These are phyloP conservation scores for Falco punctatus DNA, from an alignment of 2,113 vertebrate species.

Conservation along the genomic window DNA sequence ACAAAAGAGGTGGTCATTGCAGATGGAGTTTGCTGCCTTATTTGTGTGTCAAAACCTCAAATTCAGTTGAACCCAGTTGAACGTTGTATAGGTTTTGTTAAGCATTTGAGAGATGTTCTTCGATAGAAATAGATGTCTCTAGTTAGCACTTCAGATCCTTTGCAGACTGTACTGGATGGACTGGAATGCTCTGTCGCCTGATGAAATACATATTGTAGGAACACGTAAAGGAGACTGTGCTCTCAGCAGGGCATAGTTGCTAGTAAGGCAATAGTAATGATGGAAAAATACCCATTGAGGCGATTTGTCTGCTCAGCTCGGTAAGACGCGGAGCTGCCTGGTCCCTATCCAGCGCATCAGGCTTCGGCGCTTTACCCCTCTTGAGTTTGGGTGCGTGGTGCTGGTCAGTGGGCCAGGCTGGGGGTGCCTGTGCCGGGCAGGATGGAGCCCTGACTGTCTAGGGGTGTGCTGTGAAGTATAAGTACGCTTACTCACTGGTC, in stretches of 20 bases:
- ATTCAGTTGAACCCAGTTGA: not conserved
- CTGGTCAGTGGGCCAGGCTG: not conserved
- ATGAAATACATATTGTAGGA: fast-evolving
- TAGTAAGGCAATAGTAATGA: fast-evolving
- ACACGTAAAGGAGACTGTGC: fast-evolving
- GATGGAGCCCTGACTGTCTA: not conserved
- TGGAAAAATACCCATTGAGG: not conserved
- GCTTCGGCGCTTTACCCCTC: not conserved
- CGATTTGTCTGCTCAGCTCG: fast-evolving
- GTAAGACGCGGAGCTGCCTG: not conserved
- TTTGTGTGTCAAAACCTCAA: not conserved
- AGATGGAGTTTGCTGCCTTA: conserved; percentile 61
- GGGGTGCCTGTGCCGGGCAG: not conserved
- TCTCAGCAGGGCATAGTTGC: not conserved
- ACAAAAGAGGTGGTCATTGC: not conserved
- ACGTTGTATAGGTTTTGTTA: fast-evolving
- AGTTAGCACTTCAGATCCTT: not conserved
- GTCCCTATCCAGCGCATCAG: not conserved
- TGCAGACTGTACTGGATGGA: fast-evolving
- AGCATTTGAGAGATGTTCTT: not conserved
- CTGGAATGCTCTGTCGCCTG: fast-evolving
- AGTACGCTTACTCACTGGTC: not conserved
- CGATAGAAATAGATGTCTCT: fast-evolving
- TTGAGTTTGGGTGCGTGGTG: fast-evolving
- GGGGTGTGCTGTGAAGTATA: not conserved